A percentile compares a stretch with the other conserved stretches of the same genome.
Conservation (phyloP, 2,888 invertebrate genomes). For the Hemistola chrysoprasaria region DNA sequence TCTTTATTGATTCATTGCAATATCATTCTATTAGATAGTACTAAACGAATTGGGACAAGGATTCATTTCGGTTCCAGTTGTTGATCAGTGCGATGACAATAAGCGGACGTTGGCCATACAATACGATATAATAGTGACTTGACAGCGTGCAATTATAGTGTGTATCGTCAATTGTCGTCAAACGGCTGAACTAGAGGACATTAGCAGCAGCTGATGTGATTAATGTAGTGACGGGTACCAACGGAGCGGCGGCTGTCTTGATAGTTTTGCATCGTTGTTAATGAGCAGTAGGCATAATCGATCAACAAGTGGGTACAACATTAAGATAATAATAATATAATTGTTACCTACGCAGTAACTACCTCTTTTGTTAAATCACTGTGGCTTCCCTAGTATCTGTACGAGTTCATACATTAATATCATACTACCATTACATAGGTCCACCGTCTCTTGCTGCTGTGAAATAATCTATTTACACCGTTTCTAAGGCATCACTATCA, state of each 20-base stretch:
- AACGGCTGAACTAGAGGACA: constrained; percentile 38
- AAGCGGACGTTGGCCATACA: constrained; percentile 69
- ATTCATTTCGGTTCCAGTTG: constrained; percentile 51
- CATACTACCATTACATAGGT: no score
- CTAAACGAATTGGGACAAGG: constrained; percentile 60
- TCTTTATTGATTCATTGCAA: constrained; percentile 17
- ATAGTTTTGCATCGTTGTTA: constrained; percentile 19
- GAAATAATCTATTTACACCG: no score
- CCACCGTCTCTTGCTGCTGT: no score
- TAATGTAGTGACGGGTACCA: constrained; percentile 11
- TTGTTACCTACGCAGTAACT: no score
- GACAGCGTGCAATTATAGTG: constrained; percentile 50
- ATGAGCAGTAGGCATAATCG: no score
- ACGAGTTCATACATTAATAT: no score
- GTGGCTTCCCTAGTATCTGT: no score
- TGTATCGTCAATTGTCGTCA: constrained; percentile 46
- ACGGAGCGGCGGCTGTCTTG: constrained; percentile 5
- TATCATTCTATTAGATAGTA: constrained; percentile 11
- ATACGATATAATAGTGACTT: constrained; percentile 37
- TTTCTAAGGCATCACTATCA: no score
- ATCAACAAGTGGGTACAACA: no score
- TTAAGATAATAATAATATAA: no score
- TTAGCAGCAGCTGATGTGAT: constrained; percentile 22
- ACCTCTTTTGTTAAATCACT: no score
- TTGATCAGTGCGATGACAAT: constrained; percentile 66